A percentile compares a stretch with the other conserved stretches of the same genome.
phyloP scores from a whole-genome alignment of 1,140 invertebrate species.

The Rhysida immarginata region DNA sequence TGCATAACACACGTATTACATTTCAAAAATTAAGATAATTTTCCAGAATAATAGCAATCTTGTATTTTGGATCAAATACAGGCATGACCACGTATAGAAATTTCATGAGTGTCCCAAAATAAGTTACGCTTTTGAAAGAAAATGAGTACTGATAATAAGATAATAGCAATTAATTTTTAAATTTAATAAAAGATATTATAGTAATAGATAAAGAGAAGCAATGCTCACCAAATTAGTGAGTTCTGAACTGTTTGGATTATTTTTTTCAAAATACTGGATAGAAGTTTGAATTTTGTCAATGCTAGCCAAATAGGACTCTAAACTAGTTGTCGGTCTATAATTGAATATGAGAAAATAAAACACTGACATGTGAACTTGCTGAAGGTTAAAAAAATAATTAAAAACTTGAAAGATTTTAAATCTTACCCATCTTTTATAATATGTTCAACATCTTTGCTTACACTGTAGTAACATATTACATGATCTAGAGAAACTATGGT shows the following conservation, averaged over 20 bases:
- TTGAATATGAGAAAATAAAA: conserved; percentile 12
- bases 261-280: conserved; percentile 78
- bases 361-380: neutral
- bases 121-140: no score
- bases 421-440: conserved; percentile 52
- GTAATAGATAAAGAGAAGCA: neutral
- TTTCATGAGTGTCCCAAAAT: no score
- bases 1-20: no score
- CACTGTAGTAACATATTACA: conserved; percentile 77
- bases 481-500: conserved; percentile 65
- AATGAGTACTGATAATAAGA: no score
- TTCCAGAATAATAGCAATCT: no score
- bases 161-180: no score
- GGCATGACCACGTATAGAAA: no score
- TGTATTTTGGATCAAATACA: no score
- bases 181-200: no score
- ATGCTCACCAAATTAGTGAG: conserved; percentile 66
- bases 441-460: conserved; percentile 66
- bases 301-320: conserved; percentile 59
- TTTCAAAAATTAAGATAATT: no score
- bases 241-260: conserved; percentile 86
- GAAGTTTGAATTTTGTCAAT: conserved; percentile 73
- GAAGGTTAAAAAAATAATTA: neutral
- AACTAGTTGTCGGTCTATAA: conserved; percentile 42
- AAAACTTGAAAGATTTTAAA: neutral